A percentile compares a stretch with the other conserved stretches of the same genome.
Evolutionary conservation across 2,888 invertebrate genomes (phyloP).

Genomic region (Clusia tigrina): DNA sequence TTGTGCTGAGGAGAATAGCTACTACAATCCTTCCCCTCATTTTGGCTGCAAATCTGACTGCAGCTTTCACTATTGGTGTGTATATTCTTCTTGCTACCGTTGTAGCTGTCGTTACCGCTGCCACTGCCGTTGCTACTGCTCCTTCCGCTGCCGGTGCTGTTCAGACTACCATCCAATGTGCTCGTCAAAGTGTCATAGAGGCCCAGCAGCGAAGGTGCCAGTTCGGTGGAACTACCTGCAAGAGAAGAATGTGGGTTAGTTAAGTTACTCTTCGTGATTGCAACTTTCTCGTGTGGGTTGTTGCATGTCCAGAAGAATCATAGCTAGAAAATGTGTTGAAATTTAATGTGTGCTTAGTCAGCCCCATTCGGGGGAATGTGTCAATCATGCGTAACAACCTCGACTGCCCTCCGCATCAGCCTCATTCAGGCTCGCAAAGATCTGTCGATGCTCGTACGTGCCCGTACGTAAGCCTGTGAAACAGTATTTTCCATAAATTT

Average conservation of each 20-base stretch:
- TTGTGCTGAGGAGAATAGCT: conserved; percentile 32
- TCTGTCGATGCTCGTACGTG: too few species aligned
- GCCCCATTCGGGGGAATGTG: background rate
- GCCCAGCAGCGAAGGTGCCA: conserved; percentile 85
- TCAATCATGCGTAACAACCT: too few species aligned
- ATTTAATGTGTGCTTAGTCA: conserved; percentile 11
- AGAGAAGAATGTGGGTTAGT: conserved; percentile 52
- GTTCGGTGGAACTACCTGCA: conserved; percentile 85
- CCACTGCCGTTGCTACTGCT: conserved; percentile 22
- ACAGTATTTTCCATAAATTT: conserved; percentile 48
- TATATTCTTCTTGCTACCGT: conserved; percentile 31
- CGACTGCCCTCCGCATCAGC: conserved; percentile 29
- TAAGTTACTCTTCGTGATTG: background rate
- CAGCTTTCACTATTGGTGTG: conserved; percentile 15
- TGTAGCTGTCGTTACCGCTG: conserved; percentile 15
- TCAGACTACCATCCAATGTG: conserved; percentile 58
- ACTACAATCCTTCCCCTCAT: conserved; percentile 45
- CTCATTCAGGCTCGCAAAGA: too few species aligned
- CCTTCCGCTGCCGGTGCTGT: conserved; percentile 9
- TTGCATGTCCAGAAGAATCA: background rate
- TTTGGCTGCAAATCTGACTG: conserved; percentile 38
- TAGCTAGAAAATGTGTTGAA: conserved; percentile 13
- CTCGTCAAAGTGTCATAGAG: conserved; percentile 81
- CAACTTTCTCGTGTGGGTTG: conserved; percentile 3
- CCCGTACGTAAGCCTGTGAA: conserved; percentile 41